A percentile compares a stretch with the other conserved stretches of the same genome.
phyloP scores from a whole-genome alignment of 2,113 vertebrate species.

The Clarias batrachus region DNA sequence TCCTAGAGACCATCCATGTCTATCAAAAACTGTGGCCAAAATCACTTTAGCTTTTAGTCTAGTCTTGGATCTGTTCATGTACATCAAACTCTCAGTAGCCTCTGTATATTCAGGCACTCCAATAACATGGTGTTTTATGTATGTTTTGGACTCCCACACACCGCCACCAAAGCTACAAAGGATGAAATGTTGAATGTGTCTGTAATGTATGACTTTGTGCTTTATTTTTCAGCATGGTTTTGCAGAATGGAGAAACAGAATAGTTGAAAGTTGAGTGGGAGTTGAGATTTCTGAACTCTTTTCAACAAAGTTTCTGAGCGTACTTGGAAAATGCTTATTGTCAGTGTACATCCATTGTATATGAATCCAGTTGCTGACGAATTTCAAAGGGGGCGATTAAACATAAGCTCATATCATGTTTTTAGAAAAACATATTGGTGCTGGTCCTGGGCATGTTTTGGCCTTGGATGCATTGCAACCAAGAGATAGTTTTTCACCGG shows the following conservation, averaged over 20 bases:
- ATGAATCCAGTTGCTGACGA: neutral
- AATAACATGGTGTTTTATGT: neutral
- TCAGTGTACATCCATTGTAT: neutral
- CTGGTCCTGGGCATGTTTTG: neutral
- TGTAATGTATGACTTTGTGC: neutral
- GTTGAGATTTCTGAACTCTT: neutral
- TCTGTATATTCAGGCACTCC: neutral
- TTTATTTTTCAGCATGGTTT: neutral
- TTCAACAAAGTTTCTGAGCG: neutral
- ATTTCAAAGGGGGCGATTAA: neutral
- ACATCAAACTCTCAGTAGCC: neutral
- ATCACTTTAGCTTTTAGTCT: neutral
- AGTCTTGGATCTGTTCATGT: neutral
- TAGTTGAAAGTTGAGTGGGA: neutral
- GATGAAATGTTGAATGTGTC: slow-evolving; percentile 2
- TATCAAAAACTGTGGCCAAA: neutral
- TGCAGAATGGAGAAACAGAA: neutral
- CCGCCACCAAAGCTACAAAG: neutral
- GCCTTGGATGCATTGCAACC: neutral
- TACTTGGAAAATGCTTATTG: neutral
- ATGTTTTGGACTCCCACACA: neutral
- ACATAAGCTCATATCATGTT: neutral
- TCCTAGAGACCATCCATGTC: neutral
- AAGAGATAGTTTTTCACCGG: neutral
- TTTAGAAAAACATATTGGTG: neutral